These are phyloP conservation scores for Rhagoletis zephyria DNA, from an alignment of 1,140 invertebrate genomes.

Conservation along the genomic window DNA sequence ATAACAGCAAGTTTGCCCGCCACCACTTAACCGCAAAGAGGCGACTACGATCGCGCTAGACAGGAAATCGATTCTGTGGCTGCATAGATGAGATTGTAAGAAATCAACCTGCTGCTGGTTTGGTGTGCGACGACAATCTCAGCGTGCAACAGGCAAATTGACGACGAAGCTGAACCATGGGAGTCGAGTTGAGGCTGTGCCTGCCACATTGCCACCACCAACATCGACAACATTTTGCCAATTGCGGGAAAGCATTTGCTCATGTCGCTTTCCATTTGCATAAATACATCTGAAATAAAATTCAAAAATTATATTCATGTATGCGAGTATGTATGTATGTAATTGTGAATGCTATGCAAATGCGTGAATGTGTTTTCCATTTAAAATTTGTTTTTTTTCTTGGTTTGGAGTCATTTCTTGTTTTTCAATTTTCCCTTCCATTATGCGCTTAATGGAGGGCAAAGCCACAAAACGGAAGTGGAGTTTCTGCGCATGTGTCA, in stretches of 20 bases:
- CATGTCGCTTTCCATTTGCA: not conserved
- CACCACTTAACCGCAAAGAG: conserved; percentile 46
- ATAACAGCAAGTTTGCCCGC: not conserved
- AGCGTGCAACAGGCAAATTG: conserved; percentile 43
- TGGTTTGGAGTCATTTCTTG: not conserved
- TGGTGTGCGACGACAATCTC: not conserved
- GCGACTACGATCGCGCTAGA: not conserved
- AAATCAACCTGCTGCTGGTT: not conserved
- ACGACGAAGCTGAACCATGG: not conserved
- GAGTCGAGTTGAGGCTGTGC: not conserved
- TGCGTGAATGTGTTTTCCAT: not conserved
- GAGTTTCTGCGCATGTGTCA: conserved; percentile 33
- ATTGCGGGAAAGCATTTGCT: conserved; percentile 41
- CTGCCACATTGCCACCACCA: not conserved
- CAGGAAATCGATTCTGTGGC: conserved; percentile 48
- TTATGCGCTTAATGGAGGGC: conserved; percentile 7
- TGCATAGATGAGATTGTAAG: conserved; percentile 8
- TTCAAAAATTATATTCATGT: not conserved
- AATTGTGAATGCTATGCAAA: not conserved
- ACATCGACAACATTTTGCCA: conserved; percentile 16
- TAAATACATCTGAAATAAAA: conserved; percentile 6
- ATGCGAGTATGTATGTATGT: not conserved
- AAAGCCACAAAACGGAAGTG: conserved; percentile 42
- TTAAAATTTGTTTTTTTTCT: not conserved
- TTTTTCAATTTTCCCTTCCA: conserved; percentile 29